A percentile compares a stretch with the other conserved stretches of the same genome.
phyloP scores from a whole-genome alignment of 2,797 vertebrate species.

The Vireo griseus region DNA sequence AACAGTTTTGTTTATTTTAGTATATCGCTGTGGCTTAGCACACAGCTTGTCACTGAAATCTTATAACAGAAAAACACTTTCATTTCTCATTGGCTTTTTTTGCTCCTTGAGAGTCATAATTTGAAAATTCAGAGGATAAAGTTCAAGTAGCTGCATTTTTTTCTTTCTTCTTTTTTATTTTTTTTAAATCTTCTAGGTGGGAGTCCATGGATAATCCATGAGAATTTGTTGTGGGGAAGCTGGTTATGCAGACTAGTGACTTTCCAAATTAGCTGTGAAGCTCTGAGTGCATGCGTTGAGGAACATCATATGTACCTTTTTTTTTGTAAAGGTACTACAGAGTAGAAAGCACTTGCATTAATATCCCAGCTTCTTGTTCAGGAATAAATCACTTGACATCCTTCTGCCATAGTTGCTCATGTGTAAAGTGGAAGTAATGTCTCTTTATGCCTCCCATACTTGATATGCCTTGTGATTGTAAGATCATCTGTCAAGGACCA shows the following conservation, averaged over 20 bases:
- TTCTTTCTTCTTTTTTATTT: accelerated
- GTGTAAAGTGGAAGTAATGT: not conserved
- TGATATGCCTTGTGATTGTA: not conserved
- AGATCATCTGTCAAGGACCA: not conserved
- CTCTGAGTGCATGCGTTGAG: accelerated
- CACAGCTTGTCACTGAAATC: not conserved
- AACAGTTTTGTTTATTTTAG: constrained; percentile 4
- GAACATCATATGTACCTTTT: accelerated
- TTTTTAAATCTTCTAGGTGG: not conserved
- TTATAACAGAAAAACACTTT: not conserved
- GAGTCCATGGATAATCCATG: not conserved
- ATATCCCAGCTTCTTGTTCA: not conserved
- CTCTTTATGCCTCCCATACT: not conserved
- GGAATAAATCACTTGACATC: not conserved
- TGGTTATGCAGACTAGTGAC: not conserved
- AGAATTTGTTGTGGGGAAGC: not conserved
- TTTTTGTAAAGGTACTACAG: not conserved
- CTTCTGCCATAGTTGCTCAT: not conserved
- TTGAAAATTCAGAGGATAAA: not conserved
- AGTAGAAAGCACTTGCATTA: not conserved
- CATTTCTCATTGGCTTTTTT: not conserved
- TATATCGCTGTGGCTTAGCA: constrained; percentile 33
- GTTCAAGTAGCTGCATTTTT: not conserved
- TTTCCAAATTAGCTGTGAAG: not conserved
- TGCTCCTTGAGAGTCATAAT: not conserved